Base-by-base conservation (phyloP, 2,888 invertebrate species). In the Acleris literana region DNA sequence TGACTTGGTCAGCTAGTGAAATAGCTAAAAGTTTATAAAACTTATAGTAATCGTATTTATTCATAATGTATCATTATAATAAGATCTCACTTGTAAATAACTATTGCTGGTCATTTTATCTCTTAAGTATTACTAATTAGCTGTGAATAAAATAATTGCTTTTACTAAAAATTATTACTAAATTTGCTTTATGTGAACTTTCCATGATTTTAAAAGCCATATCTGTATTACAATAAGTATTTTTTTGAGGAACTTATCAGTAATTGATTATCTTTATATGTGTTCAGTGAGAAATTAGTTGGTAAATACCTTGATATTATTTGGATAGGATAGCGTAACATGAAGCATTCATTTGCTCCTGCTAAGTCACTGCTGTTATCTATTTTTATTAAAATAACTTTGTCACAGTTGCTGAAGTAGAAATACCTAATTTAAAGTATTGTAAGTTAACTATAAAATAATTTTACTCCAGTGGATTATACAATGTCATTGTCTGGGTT, bases 71-170 rank as follows among this genome's bases (percentile, higher is more conserved):
- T 74, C 71, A 79, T 73, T 77, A 69, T 72, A 73, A 61, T 86
- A 87, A 84, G 88, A 89, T 90, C 88, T 91, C 90, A 88, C 82
- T 86, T 89, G 85, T 90, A 88, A 83, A 87, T 87, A 88, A 69
- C 62, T 61, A 58, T 69, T 70, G 60, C 70, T 72, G 69, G 69
- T 70, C 68, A 72, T 68, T 68, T 64, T 64, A 56, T 65, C 48
- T 52, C 44, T 6, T 70, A 64, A 68, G 59, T 62, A 62, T 66
- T 66, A 57, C 62, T 66, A 66, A 66, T 65, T 56, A 65, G 65
- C 61, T 66, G 62, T 66, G 61, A 66, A 62, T 66, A 66, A 39
- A 51, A 22, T 46, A 48, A 33, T 62, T 66, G 56, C 62, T 62
- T 66, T 66, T 57, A 66, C 65, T 64, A 65, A 60, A 59, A 64